Evolutionary conservation across 2,113 vertebrate genomes (phyloP).

Genomic region (Tretioscincus oriximinensis): DNA sequence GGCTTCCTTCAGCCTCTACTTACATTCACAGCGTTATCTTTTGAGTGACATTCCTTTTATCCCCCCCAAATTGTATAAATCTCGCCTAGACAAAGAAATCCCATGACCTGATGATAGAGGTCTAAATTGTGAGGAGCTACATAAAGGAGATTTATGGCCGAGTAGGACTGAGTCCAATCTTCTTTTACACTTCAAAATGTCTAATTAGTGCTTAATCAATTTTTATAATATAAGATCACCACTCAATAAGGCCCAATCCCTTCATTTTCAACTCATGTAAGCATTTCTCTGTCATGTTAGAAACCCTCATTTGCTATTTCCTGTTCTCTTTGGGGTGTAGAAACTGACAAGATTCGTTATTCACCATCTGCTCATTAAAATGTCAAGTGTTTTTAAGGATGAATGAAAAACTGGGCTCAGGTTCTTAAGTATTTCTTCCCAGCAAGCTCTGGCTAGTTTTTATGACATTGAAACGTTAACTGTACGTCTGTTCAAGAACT

Average conservation of each 20-base stretch:
- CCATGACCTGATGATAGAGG: not conserved
- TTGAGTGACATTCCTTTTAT: not conserved
- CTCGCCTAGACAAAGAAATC: constrained; percentile 4
- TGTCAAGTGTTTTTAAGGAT: constrained; percentile 58
- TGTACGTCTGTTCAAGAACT: constrained; percentile 49
- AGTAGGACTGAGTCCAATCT: constrained; percentile 32
- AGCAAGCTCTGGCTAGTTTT: constrained; percentile 52
- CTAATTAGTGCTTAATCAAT: constrained; percentile 68
- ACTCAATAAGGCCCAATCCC: constrained; percentile 50
- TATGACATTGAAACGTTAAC: constrained; percentile 44
- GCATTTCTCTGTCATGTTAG: constrained; percentile 52
- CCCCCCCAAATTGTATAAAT: not conserved
- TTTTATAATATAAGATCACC: constrained; percentile 70
- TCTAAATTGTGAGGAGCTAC: constrained; percentile 34
- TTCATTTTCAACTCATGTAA: constrained; percentile 57
- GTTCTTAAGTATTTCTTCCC: constrained; percentile 47
- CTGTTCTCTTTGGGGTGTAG: constrained; percentile 62
- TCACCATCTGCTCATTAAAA: constrained; percentile 63
- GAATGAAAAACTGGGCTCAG: constrained; percentile 53
- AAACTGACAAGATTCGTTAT: constrained; percentile 57
- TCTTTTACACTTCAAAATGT: constrained; percentile 65
- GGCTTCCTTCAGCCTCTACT: not conserved
- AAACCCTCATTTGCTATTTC: constrained; percentile 52
- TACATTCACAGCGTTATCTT: not conserved
- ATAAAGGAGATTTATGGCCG: constrained; percentile 28